Evolutionary conservation across 2,888 invertebrate genomes (phyloP), one percentile per base, ranked within the genome.

Genomic region (Synergus umbraculus): DNA sequence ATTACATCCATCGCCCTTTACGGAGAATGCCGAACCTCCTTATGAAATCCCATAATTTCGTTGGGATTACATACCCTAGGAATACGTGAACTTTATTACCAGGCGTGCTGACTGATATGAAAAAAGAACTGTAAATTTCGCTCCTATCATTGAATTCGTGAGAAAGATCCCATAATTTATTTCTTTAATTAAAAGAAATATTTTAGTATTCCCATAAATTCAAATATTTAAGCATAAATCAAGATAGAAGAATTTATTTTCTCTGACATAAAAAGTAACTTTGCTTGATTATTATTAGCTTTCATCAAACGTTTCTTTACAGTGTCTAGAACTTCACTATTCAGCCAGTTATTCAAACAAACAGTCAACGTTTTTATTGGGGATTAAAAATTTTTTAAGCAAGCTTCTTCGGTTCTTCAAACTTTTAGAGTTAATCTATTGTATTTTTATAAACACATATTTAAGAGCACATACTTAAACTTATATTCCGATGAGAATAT

Each of bases 21-120:
- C 73, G 12, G n/a, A 73, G 73, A 73, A 49, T 37, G 29, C n/a
- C 37, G 49, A 54, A 37, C 54, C 54, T 73, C 41, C 46, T 49
- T 69, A 9, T 49, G 37, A 54, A 73, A 73, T 73, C 73, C 73
- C n/a, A 58, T 54, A 73, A 73, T 54, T 58, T 37, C 54, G n/a
- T 54, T 54, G 37, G 15, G n/a, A 73, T 54, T 54, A 54, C 54
- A 15, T 4, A 3, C 18, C 37, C 13, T 63, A 37, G 4, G 46
- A 44, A 49, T 54, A 73, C 41, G 73, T 54, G n/a, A 73, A 37
- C 54, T 58, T 73, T 15, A 54, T 46, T 67, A 10, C 43, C 8
- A 49, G n/a, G 15, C 12, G 46, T 8, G 46, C 49, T 54, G 5
- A 63, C 13, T 13, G 29, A 29, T 13, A 22, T 29, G 2, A 10